A percentile compares a stretch with the other conserved stretches of the same genome.
Conservation (phyloP, 1,140 invertebrate genomes). For the Epicauta chinensis region DNA sequence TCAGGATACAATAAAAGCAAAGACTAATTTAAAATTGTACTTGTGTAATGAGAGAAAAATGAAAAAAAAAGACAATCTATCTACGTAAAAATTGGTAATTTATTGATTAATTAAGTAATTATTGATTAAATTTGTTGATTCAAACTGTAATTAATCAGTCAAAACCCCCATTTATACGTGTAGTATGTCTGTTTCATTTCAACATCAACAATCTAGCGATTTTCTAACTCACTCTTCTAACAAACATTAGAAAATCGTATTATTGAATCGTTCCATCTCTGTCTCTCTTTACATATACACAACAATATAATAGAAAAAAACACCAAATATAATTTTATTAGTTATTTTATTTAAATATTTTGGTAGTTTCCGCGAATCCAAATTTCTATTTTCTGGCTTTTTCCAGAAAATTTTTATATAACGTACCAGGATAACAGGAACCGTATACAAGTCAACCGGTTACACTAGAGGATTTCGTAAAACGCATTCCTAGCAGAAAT, state of each 20-base stretch:
- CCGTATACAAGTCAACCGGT: constrained; percentile 14
- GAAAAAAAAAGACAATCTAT: no score
- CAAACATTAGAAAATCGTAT: constrained; percentile 1
- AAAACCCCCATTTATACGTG: no score
- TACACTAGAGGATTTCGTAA: constrained; percentile 16
- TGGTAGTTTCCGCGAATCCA: constrained; percentile 31
- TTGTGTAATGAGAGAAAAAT: no score
- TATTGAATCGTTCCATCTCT: background rate
- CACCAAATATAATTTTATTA: constrained; percentile 27
- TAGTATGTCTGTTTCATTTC: no score
- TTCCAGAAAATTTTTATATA: constrained; percentile 44
- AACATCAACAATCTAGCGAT: background rate
- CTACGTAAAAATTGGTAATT: no score
- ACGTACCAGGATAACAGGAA: constrained; percentile 39
- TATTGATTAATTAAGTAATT: no score
- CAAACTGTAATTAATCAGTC: no score
- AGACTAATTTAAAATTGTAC: no score
- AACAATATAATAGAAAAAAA: no score
- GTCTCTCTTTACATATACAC: no score
- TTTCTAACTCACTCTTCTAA: background rate
- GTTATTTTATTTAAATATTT: constrained; percentile 40
- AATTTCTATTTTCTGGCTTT: constrained; percentile 40
- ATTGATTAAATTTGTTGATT: no score
- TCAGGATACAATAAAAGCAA: no score
- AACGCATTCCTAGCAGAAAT: constrained; percentile 12